Evolutionary conservation across 2,797 vertebrate species (phyloP).

Genomic region (Acanthurus lineatus): DNA sequence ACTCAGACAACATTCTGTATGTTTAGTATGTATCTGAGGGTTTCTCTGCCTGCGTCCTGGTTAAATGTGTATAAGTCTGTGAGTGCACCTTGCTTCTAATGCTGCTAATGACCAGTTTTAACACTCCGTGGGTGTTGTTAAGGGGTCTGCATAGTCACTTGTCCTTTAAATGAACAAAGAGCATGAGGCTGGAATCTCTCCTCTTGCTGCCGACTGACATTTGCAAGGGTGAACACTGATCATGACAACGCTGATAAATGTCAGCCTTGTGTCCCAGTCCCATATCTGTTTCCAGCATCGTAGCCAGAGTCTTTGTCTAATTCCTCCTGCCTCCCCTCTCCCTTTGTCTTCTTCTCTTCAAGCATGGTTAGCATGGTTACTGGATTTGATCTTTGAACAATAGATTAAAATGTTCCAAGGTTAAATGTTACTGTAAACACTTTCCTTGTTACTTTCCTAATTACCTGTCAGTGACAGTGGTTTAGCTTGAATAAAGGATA

Average conservation of each 20-base stretch:
- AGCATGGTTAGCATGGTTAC: slow-evolving; percentile 10
- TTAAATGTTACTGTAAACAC: slow-evolving; percentile 19
- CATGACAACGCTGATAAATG: slow-evolving; percentile 59
- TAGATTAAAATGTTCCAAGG: slow-evolving; percentile 31
- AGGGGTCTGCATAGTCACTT: slow-evolving; percentile 7
- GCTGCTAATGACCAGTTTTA: slow-evolving; percentile 20
- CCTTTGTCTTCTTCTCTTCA: slow-evolving; percentile 1
- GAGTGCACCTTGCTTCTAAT: neutral
- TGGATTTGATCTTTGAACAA: slow-evolving; percentile 3
- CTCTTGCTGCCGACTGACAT: slow-evolving; percentile 58
- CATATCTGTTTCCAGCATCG: slow-evolving; percentile 34
- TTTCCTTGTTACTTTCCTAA: neutral
- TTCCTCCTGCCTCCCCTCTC: slow-evolving; percentile 4
- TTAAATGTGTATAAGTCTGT: neutral
- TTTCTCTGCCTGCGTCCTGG: neutral
- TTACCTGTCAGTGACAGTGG: neutral
- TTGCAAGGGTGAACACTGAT: slow-evolving; percentile 57
- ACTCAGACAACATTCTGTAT: too few relatives aligned
- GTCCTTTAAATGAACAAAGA: slow-evolving; percentile 23
- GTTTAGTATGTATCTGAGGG: neutral
- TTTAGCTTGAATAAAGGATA: slow-evolving; percentile 7
- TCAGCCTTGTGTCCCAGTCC: slow-evolving; percentile 31
- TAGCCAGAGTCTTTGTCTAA: slow-evolving; percentile 9
- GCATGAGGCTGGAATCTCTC: slow-evolving; percentile 21
- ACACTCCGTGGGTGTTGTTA: slow-evolving; percentile 15